Base-by-base conservation (phyloP, 1,140 invertebrate species). In the Drosophila navojoa region DNA sequence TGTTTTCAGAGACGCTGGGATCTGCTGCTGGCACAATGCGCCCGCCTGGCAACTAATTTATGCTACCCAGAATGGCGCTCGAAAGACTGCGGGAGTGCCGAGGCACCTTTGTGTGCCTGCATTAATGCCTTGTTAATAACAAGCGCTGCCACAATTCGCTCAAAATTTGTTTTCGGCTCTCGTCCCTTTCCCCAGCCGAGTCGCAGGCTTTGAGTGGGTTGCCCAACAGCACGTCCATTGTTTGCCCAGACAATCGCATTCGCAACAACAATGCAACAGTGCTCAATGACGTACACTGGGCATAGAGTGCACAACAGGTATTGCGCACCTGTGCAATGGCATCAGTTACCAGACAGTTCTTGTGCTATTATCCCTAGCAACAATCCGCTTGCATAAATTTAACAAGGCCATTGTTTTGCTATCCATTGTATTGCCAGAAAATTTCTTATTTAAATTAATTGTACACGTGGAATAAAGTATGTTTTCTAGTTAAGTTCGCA, bases 61-160 rank as follows among this genome's bases (percentile, higher is more conserved):
- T 86, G 79, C 76, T 72, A 54, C 58, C 68, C 64, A 81, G 64
- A 61, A 25, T 40, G 61, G 25, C 50, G 50, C 13, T 35, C 13
- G 10, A 38, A 32, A 35, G 54, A 62, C 69, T 80, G 55, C n/a
- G 52, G 25, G 42, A 58, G 27, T 32, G 35, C 53, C 40, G 35
- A 52, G 47, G 47, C 72, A 87, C 82, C 71, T 76, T 79, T 81
- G 66, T 76, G 53, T 72, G 67, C 67, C 64, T 49, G 76, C 81
- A 82, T 86, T 81, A 87, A 81, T 87, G 75, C 70, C 78, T 81
- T 69, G 70, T 78, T 87, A 87, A 86, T 85, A 81, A 71, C 45
- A 69, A 60, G 55, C 63, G 54, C 63, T 54, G 25, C 15, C 63
- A 54, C 29, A 59, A 58, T 66, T 58, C 35, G 60, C 40, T 45